Evolutionary conservation across 2,888 invertebrate species (phyloP), one percentile per base, ranked within the genome.

Genomic region (Plagodis pulveraria): DNA sequence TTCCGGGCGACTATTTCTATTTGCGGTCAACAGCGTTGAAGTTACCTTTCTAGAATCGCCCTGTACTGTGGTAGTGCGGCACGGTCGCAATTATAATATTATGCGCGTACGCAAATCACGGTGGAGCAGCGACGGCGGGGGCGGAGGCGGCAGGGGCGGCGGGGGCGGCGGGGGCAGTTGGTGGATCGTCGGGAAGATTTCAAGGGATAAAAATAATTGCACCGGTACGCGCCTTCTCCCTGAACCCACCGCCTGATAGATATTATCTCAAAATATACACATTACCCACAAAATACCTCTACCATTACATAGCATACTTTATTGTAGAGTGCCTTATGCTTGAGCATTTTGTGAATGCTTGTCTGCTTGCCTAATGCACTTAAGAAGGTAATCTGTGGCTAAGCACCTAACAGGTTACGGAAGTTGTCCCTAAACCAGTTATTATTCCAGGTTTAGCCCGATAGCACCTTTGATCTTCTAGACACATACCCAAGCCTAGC

Each of bases 181-280:
- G 32, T 8, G 44, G 10, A 69, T 65, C 43, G 48, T 6, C 22
- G 22, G 22, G 22, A 8, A 10, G 40, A 38, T 12, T 32, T 70
- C 77, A 72, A 65, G 76, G 77, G 83, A 84, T 83, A 78, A 79
- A 78, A 86, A 90, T 89, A 89, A 90, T 89, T 87, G 84, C 83
- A 78, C 79, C 81, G 77, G 78, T 76, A 76, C 81, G 40, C 40
- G 10, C 8, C 83, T 77, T 79, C 81, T 76, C 78, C 76, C 77
- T 80, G 42, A 35, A 41, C 12, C 32, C 12, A 33, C 11, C 49
- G 56, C 61, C 53, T 80, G 79, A 73, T 81, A 65, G 80, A 80
- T 74, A 90, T 90, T 87, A 85, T 80, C 81, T 76, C 80, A 73
- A 82, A 87, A 87, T 86, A 84, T 83, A 87, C 82, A 83, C 85